These are phyloP conservation scores for Poicephalus gulielmi DNA, from an alignment of 2,113 vertebrate species.

Conservation along the genomic window DNA sequence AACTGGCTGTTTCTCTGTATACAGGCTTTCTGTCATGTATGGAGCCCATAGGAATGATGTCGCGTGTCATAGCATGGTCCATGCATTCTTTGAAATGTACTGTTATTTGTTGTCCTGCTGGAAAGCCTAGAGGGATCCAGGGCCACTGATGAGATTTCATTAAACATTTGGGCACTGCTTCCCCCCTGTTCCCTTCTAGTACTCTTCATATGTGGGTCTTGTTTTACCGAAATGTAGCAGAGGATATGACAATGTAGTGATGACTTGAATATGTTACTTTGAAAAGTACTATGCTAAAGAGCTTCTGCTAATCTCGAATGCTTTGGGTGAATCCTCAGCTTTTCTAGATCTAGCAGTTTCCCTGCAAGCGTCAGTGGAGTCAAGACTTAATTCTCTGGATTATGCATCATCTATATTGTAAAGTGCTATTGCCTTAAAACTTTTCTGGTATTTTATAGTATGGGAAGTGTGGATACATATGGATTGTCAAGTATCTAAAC, in stretches of 20 bases:
- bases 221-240: not conserved
- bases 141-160: not conserved
- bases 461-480: not conserved
- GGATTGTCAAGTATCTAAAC: not conserved
- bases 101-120: not conserved
- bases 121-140: not conserved
- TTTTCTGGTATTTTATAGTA: not conserved
- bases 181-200: not conserved
- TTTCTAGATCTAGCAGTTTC: not conserved
- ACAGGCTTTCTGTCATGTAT: not conserved
- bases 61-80: rapidly evolving
- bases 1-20: not conserved
- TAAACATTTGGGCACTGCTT: not conserved
- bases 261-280: not conserved
- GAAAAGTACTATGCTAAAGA: not conserved
- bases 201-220: not conserved
- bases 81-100: not conserved
- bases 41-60: not conserved
- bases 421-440: not conserved
- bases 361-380: not conserved
- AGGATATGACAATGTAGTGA: not conserved
- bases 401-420: not conserved
- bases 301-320: not conserved
- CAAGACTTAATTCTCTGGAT: not conserved
- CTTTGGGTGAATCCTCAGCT: not conserved